Evolutionary conservation across 2,888 invertebrate genomes (phyloP), one percentile per base, ranked within the genome.

Genomic region (Mimas tiliae): DNA sequence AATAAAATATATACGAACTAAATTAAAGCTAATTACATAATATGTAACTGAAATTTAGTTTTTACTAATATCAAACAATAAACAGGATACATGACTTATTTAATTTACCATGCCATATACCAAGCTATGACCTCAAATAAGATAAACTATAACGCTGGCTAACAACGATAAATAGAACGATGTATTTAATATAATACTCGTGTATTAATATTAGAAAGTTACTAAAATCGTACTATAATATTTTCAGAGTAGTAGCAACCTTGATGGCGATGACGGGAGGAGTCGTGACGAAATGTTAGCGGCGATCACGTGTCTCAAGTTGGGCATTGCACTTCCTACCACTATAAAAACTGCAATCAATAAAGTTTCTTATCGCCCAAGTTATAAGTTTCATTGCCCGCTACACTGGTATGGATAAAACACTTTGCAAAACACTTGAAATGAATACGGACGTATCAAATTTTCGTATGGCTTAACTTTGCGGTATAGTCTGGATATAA

Each of bases 261-360:
- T 48, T 7, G 47, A 8, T 11, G 19, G 27, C n/a, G 33, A 62
- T 42, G 42, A 21, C 42, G 64, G 45, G 53, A 45, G 45, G 45
- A 27, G 27, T 47, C 38, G 33, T 34, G 16, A 47, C 55, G 47
- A 34, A 6, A 55, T 50, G 16, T n/a, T 12, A 47, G 33, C 55
- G 34, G 53, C 21, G 67, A 64, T 79, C 78, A 79, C 79, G 76
- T 80, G 81, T 66, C 69, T 48, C 63, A 42, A 65, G 64, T 62
- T 64, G 62, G 48, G 55, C 63, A 74, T 72, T 76, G 72, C 69
- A 70, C 66, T 70, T 66, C 21, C 16, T 53, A 66, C 9, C 42
- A 48, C 12, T 55, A 53, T 21, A n/a, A 65, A 73, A 69, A 65
- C 65, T 55, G 64, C 47, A 50, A 47, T 6, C 58, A 12, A 65